These are phyloP conservation scores for Penelope pileata DNA, from an alignment of 2,113 vertebrate species.

Conservation along the genomic window DNA sequence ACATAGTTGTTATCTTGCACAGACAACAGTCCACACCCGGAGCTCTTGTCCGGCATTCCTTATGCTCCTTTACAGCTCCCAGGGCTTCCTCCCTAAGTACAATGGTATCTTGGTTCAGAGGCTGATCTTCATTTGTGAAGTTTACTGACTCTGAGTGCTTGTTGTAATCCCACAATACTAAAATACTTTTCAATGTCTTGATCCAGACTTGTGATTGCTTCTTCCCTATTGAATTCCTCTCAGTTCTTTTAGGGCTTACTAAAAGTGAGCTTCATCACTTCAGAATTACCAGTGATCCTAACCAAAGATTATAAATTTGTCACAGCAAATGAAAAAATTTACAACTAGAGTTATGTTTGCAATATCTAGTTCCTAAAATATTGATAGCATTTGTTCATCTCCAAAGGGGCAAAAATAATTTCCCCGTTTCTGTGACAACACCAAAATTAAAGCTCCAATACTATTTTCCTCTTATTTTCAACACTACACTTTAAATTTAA, in stretches of 20 bases:
- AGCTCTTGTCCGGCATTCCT: too few relatives aligned
- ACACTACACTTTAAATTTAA: neutral
- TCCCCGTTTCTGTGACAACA: neutral
- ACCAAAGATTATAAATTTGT: neutral
- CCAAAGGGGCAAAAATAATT: neutral
- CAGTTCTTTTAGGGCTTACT: neutral
- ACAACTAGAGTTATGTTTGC: neutral
- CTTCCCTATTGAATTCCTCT: neutral
- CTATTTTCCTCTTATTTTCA: neutral
- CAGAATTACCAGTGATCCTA: neutral
- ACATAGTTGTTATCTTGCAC: too few relatives aligned
- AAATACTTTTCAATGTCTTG: neutral
- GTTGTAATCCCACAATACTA: too few relatives aligned
- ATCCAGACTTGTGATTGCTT: neutral
- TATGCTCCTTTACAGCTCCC: too few relatives aligned
- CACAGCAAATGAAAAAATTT: neutral
- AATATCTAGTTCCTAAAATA: neutral
- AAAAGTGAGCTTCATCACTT: neutral
- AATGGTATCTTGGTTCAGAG: too few relatives aligned
- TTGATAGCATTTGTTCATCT: neutral
- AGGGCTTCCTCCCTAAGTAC: too few relatives aligned
- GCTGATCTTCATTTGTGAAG: too few relatives aligned
- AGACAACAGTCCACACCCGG: too few relatives aligned
- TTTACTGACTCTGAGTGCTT: too few relatives aligned
- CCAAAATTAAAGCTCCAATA: neutral